These are phyloP conservation scores for Sialis lutaria DNA, from an alignment of 2,888 invertebrate species.

Conservation along the genomic window DNA sequence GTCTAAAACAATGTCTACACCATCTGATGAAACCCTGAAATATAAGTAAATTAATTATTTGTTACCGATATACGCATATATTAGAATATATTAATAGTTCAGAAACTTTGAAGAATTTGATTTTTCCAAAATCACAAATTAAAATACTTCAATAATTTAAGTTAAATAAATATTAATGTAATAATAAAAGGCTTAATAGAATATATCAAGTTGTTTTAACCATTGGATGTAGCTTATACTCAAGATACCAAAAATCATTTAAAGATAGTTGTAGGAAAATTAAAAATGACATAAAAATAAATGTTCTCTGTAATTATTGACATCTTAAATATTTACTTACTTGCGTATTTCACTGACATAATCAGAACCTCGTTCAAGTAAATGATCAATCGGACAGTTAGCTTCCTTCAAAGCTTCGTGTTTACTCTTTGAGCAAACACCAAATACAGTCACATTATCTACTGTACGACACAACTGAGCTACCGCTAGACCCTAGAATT, in stretches of 20 bases:
- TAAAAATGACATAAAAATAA: constrained; percentile 1
- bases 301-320: background rate
- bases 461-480: constrained; percentile 67
- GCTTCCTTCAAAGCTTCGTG: constrained; percentile 64
- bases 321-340: constrained; percentile 29
- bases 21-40: constrained; percentile 48
- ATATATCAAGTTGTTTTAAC: no score
- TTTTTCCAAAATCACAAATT: no score
- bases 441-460: constrained; percentile 64
- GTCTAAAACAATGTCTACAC: constrained; percentile 74
- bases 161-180: no score
- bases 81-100: no score
- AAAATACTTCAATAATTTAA: no score
- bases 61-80: background rate
- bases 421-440: constrained; percentile 70
- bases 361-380: constrained; percentile 65
- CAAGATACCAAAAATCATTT: background rate
- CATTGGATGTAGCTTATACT: no score
- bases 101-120: no score
- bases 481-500: constrained; percentile 63
- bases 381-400: constrained; percentile 50
- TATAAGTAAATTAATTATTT: background rate
- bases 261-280: background rate
- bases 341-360: constrained; percentile 73
- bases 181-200: no score